These are phyloP conservation scores for Poeciliopsis presidionis DNA, from an alignment of 2,797 vertebrate species.

Conservation along the genomic window DNA sequence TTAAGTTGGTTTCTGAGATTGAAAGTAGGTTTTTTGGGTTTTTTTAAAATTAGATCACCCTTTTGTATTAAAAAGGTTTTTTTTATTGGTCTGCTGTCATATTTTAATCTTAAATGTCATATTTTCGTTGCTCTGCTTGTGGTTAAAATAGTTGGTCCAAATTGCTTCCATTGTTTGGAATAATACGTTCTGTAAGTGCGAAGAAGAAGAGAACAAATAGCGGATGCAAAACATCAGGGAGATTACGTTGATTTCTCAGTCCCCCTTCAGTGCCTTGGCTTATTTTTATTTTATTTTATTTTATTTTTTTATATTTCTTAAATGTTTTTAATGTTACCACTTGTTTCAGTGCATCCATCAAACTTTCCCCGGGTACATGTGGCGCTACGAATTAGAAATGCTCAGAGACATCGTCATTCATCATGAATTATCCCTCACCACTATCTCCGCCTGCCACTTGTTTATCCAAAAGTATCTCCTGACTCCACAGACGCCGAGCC, in stretches of 20 bases:
- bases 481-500: constrained; percentile 37
- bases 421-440: constrained; percentile 51
- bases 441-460: constrained; percentile 60
- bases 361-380: constrained; percentile 43
- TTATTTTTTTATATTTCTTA: constrained; percentile 15
- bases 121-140: not conserved
- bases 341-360: constrained; percentile 6
- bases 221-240: not conserved
- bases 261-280: not conserved
- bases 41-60: not conserved
- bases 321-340: constrained; percentile 18
- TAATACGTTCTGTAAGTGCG: not conserved
- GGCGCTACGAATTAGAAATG: constrained; percentile 41
- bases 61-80: not conserved
- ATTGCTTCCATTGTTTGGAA: not conserved
- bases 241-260: not conserved
- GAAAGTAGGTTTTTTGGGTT: not conserved
- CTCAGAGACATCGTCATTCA: constrained; percentile 60
- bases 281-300: constrained; percentile 5
- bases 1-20: not conserved
- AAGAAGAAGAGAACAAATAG: not conserved
- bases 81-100: not conserved
- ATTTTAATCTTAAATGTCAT: not conserved
- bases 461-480: constrained; percentile 61
- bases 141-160: not conserved